These are phyloP conservation scores for Monopis laevigella DNA, from an alignment of 2,888 invertebrate genomes.

Conservation along the genomic window DNA sequence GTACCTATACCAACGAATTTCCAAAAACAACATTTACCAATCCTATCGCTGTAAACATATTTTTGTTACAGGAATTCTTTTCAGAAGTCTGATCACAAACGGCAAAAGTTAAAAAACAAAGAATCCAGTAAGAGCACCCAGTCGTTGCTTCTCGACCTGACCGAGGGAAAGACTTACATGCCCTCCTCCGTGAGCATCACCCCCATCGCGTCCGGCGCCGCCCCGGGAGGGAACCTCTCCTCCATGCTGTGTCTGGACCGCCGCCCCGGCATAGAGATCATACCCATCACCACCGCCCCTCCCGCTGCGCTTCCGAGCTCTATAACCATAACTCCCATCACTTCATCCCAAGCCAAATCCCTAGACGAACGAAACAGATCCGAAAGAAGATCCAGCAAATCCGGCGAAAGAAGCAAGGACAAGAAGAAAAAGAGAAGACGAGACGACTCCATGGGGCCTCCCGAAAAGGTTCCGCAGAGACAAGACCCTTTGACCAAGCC, in stretches of 20 bases:
- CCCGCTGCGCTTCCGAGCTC: constrained; percentile 78
- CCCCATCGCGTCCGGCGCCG: constrained; percentile 62
- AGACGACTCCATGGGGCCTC: constrained; percentile 83
- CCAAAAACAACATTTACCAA: neutral
- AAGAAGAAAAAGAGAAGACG: constrained; percentile 81
- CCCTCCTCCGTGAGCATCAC: constrained; percentile 63
- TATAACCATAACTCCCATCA: constrained; percentile 87
- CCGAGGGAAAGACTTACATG: constrained; percentile 63
- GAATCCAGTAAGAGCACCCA: constrained; percentile 50
- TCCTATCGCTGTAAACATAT: neutral
- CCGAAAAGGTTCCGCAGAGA: constrained; percentile 81
- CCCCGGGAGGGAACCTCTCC: constrained; percentile 63
- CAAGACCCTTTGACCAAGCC: constrained; percentile 77
- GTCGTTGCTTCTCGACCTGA: constrained; percentile 60
- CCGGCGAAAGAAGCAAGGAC: constrained; percentile 59
- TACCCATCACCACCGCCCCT: constrained; percentile 75
- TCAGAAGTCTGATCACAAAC: constrained; percentile 67
- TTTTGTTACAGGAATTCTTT: constrained; percentile 59
- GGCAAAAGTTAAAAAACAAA: constrained; percentile 69
- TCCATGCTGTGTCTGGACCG: constrained; percentile 73
- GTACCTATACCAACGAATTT: constrained; percentile 23
- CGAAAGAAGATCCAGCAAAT: constrained; percentile 54
- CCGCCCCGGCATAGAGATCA: constrained; percentile 85
- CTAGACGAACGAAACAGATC: constrained; percentile 54
- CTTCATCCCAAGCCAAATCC: constrained; percentile 62